These are phyloP conservation scores for Blastobasis lacticolella DNA, from an alignment of 2,888 invertebrate species.

Conservation along the genomic window DNA sequence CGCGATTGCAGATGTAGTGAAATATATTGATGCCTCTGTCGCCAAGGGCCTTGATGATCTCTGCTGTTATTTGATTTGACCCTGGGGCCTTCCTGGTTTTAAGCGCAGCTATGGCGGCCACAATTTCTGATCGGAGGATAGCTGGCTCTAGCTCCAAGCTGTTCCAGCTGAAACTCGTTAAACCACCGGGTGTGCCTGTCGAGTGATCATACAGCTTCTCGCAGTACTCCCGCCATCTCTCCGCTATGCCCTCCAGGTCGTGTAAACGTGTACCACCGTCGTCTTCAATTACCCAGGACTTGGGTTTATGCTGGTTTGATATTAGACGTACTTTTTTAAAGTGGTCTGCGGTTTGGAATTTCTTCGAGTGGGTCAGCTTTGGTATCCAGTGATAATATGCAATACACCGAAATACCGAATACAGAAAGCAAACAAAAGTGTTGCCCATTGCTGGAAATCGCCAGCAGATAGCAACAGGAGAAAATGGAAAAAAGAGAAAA, in stretches of 20 bases:
- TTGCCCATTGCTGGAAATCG: too few relatives aligned
- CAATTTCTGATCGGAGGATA: not conserved
- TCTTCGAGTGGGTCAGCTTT: not conserved
- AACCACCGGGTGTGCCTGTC: not conserved
- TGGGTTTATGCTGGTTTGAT: not conserved
- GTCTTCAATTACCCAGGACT: constrained; percentile 1
- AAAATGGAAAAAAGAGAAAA: too few relatives aligned
- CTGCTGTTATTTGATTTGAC: not conserved
- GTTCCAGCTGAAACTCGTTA: not conserved
- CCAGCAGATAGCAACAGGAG: too few relatives aligned
- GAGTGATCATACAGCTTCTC: not conserved
- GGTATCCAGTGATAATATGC: too few relatives aligned
- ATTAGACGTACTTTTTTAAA: constrained; percentile 1
- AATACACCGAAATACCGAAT: too few relatives aligned
- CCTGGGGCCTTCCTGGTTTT: not conserved
- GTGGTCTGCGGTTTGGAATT: not conserved
- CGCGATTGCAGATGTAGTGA: not conserved
- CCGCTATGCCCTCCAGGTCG: not conserved
- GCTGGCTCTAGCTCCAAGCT: not conserved
- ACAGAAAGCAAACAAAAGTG: too few relatives aligned
- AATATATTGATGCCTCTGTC: not conserved
- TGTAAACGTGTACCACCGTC: not conserved
- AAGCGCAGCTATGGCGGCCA: not conserved
- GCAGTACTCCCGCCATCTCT: not conserved
- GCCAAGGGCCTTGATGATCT: not conserved